These are phyloP conservation scores for Falco rusticolus DNA, from an alignment of 2,797 vertebrate genomes.

Conservation along the genomic window DNA sequence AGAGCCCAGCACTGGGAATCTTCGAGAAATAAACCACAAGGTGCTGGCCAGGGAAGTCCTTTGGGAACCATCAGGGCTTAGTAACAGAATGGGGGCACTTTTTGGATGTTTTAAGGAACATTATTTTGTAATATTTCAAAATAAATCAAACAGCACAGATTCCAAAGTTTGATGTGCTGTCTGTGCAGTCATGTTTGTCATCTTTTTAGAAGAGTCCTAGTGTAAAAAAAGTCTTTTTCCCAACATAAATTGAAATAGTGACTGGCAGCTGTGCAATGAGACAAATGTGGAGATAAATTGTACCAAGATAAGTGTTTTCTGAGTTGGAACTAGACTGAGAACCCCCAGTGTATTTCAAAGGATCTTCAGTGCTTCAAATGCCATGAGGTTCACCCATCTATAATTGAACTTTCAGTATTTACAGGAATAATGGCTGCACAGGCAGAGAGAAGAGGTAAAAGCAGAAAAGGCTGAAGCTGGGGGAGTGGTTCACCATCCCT, in stretches of 20 bases:
- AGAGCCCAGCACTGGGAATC: background rate
- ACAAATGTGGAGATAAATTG: background rate
- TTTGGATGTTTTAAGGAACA: background rate
- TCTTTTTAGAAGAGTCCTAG: background rate
- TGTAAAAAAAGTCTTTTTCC: background rate
- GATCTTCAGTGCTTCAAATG: background rate
- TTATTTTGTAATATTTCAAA: background rate
- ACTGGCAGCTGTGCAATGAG: background rate
- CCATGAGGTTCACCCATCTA: background rate
- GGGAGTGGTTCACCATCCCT: background rate
- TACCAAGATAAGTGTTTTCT: background rate
- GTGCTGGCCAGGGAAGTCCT: background rate
- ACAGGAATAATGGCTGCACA: background rate
- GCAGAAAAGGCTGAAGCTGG: background rate
- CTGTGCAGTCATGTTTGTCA: background rate
- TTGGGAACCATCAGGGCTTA: rapidly evolving
- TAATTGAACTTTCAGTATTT: background rate
- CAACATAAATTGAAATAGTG: background rate
- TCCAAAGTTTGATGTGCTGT: background rate
- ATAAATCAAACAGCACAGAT: background rate
- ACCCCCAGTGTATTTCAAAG: background rate
- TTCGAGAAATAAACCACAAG: background rate
- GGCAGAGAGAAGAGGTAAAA: background rate
- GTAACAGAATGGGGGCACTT: background rate
- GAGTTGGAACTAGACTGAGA: background rate